Evolutionary conservation across 2,888 invertebrate species (phyloP), one percentile per base, ranked within the genome.

Genomic region (Oscheius sp.): DNA sequence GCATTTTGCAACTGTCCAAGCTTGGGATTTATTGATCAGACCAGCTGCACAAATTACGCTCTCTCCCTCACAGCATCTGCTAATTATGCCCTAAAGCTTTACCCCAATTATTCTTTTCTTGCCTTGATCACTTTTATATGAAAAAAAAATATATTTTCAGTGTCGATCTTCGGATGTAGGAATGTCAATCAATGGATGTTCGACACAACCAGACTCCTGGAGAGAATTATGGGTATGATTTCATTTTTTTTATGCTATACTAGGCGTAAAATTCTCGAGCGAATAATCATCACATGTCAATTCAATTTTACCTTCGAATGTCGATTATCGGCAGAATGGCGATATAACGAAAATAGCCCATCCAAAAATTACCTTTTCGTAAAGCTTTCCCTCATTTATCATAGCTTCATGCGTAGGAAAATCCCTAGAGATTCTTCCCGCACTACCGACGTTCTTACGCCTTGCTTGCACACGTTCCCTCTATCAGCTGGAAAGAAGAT

Each of bases 171-270:
- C 62, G 62, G 24, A 64, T 64, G 64, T 64, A 51, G 51, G 36
- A 30, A 64, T 64, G 64, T 36, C 64, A 14, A 33, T 44, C 44
- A 64, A 64, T 30, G 50, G 64, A 24, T 51, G 64, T 28, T 50
- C 64, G 17, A 26, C 50, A 26, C 64, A 50, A 12, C 22, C 41
- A 28, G 30, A 20, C 59, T 59, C 47, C 59, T 67, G 67, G 67
- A 59, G 59, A 9, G 67, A 67, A 20, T 67, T 67, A 67, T 67
- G 67, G 67, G 67, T 67, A 14, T n/a, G n/a, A n/a, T n/a, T n/a
- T n/a, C n/a, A n/a, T n/a, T n/a, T 41, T 41, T 20, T 3, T 4
- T 20, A 41, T 41, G 41, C 41, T 6, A 9, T 41, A 36, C 8
- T 12, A 36, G 36, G 8, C 9, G 36, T 8, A n/a, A 20, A 6